Evolutionary conservation across 2,888 invertebrate genomes (phyloP).

Genomic region (Cephus sareptanus): DNA sequence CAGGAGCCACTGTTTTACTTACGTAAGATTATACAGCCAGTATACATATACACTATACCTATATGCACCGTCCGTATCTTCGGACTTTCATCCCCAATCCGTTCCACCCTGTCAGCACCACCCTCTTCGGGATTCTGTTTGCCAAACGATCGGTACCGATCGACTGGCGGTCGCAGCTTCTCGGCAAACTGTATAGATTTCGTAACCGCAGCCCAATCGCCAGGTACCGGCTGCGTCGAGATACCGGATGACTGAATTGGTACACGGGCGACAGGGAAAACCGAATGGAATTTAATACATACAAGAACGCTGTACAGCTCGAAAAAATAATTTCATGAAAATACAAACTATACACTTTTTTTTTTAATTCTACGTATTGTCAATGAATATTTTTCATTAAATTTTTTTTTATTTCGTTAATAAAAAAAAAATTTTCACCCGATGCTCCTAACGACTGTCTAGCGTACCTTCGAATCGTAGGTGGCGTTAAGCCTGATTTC

Average conservation of each 20-base stretch:
- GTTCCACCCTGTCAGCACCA: neutral
- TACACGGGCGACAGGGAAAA: slow-evolving; percentile 15
- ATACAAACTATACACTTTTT: too few species aligned
- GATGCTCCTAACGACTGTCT: neutral
- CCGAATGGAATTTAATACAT: slow-evolving; percentile 14
- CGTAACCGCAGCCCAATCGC: slow-evolving; percentile 17
- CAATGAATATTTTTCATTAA: too few species aligned
- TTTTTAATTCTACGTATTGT: too few species aligned
- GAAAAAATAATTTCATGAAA: neutral
- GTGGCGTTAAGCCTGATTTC: neutral
- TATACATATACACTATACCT: neutral
- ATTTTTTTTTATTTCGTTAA: too few species aligned
- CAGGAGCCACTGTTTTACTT: neutral
- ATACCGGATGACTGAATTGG: slow-evolving; percentile 15
- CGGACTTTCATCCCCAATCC: neutral
- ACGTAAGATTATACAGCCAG: neutral
- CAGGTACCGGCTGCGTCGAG: slow-evolving; percentile 19
- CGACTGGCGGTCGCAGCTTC: neutral
- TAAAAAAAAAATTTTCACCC: too few species aligned
- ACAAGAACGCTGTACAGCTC: neutral
- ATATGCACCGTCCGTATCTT: neutral
- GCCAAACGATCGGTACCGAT: slow-evolving; percentile 18
- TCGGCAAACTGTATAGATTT: slow-evolving; percentile 15
- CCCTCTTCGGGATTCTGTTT: slow-evolving; percentile 17
- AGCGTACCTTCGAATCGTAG: neutral